Conservation (phyloP, 2,888 invertebrate genomes). For the Zhuqinia jingwanae region DNA sequence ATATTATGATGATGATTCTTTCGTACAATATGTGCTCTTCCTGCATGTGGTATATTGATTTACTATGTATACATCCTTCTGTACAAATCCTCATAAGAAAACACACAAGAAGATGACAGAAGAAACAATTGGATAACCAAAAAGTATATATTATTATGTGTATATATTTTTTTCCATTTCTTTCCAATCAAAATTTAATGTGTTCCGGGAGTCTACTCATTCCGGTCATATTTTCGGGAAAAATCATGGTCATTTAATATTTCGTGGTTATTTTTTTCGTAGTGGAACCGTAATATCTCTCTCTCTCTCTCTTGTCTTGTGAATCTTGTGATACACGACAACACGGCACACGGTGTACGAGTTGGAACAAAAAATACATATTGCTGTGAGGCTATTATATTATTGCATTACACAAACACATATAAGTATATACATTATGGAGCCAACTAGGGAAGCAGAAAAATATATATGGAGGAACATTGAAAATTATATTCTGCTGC, state of each 20-base stretch:
- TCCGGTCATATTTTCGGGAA: conserved; percentile 45
- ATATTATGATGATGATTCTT: too few relatives aligned
- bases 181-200: conserved; percentile 66
- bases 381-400: too few relatives aligned
- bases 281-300: not conserved
- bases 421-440: too few relatives aligned
- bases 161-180: conserved; percentile 35
- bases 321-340: not conserved
- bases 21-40: too few relatives aligned
- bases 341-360: conserved; percentile 8
- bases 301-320: too few relatives aligned
- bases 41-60: too few relatives aligned
- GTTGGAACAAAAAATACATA: not conserved
- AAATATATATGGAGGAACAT: not conserved
- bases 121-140: too few relatives aligned
- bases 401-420: too few relatives aligned
- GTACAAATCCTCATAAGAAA: too few relatives aligned
- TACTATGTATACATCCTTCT: not conserved
- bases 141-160: too few relatives aligned
- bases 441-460: not conserved
- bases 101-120: not conserved
- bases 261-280: not conserved
- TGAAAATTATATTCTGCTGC: conserved; percentile 19
- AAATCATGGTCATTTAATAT: conserved; percentile 59
- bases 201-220: conserved; percentile 39